A percentile compares a stretch with the other conserved stretches of the same genome.
These are phyloP conservation scores for Cynaeus angustus DNA, from an alignment of 2,888 invertebrate genomes.

Conservation along the genomic window DNA sequence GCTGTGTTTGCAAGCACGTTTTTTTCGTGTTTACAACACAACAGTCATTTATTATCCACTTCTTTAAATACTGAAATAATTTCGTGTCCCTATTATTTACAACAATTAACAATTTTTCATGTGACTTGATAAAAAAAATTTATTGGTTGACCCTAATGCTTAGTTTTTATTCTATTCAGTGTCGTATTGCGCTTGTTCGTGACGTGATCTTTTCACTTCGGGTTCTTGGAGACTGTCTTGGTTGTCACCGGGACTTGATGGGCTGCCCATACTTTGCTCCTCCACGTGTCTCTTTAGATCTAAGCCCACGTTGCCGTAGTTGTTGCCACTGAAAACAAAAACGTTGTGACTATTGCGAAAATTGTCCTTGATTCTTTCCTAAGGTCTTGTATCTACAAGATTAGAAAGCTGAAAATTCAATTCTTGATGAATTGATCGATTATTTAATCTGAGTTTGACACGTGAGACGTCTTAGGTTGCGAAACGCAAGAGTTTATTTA, in stretches of 20 bases:
- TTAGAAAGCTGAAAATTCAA: no score
- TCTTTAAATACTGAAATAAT: slow-evolving; percentile 43
- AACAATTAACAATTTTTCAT: slow-evolving; percentile 43
- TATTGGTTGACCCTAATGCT: slow-evolving; percentile 23
- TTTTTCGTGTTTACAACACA: slow-evolving; percentile 6
- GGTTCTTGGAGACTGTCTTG: slow-evolving; percentile 66
- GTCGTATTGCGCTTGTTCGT: slow-evolving; percentile 67
- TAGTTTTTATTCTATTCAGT: slow-evolving; percentile 63
- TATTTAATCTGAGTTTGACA: no score
- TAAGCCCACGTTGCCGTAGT: slow-evolving; percentile 64
- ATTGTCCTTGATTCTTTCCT: no score
- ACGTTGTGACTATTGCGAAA: no score
- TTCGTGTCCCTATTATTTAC: slow-evolving; percentile 39
- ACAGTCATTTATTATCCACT: slow-evolving; percentile 24
- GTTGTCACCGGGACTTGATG: slow-evolving; percentile 65
- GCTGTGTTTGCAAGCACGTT: neutral
- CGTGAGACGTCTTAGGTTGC: no score
- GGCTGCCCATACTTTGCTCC: slow-evolving; percentile 67
- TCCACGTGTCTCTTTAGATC: slow-evolving; percentile 69
- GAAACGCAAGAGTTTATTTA: no score
- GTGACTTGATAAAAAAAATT: slow-evolving; percentile 41
- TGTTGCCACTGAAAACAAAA: slow-evolving; percentile 56
- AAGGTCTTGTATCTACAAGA: no score
- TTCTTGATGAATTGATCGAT: no score
- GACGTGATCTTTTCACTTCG: slow-evolving; percentile 68